Base-by-base conservation (phyloP, 2,888 invertebrate species). In the Apotomis betuletana region DNA sequence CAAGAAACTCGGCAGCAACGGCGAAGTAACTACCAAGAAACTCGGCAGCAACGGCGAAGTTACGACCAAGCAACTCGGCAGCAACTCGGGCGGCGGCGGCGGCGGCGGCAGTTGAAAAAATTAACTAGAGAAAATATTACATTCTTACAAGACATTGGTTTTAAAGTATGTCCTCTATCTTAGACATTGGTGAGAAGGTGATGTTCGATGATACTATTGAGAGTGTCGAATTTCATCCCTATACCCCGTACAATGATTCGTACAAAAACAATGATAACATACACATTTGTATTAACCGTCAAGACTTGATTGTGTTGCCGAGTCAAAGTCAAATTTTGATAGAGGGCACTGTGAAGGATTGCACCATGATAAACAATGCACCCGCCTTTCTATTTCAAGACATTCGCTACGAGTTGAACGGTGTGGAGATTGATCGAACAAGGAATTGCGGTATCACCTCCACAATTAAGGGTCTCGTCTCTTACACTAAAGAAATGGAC, bases 381-480 rank as follows among this genome's bases (percentile, higher is more conserved):
- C 5, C 38, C 0, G 69, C 69, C 36, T 69, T 60, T 62, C 13
- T 72, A 58, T 72, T 67, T 44, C 67, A 67, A 72, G 67, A 72
- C 63, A 58, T 72, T 36, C 67, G 44, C 5, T 44, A 44, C 5
- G 44, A 44, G 44, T n/a, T n/a, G n/a, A n/a, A n/a, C n/a, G n/a
- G n/a, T n/a, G n/a, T n/a, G n/a, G n/a, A n/a, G n/a, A n/a, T 44
- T 51, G 75, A 75, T 74, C 63, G 72, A 10, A 55, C 67, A 8
- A 75, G 58, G 67, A 74, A 76, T 52, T 67, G 64, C 8, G 76
- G 76, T 15, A 73, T 76, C 8, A 76, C 75, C 3, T 63, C 74
- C 27, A 75, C 74, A 3, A 65, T 75, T 10, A 75, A 75, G 41
- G 61, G 69, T 4, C 61, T 61, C 5, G 55, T 70, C 44, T 60